Evolutionary conservation across 1,140 invertebrate species (phyloP), one percentile per base, ranked within the genome.

Genomic region (Micrasema longulum): DNA sequence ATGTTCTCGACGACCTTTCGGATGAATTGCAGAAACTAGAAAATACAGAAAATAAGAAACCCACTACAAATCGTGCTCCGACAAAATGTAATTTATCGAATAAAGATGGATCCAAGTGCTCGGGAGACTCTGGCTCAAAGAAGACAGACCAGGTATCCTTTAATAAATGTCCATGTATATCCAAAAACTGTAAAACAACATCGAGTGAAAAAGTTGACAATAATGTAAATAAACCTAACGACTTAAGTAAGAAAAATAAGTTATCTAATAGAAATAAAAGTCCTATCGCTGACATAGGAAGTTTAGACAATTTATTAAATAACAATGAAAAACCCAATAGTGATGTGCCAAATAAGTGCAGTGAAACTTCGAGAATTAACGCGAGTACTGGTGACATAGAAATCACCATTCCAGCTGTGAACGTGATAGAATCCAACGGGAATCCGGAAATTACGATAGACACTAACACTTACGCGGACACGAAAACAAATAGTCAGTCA

Each of bases 401-500:
- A 41, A 55, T 71, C 41, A 43, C 55, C 4, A 71, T 73, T 53
- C 83, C 84, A n/a, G 82, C 83, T 16, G 83, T 85, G 53, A n/a
- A n/a, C n/a, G 82, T 83, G 16, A 84, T 83, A 68, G 84, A 79
- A 26, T 84, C 83, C 68, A 85, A 85, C 45, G 83, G 84, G 3
- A 85, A 85, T 71, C 84, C 84, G n/a, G 84, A 85, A 76, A 85
- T 85, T 14, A 85, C 84, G 2, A 84, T 85, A 7, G 82, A 85
- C 52, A 82, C 80, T 20, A 81, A 83, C 48, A 78, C 79, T n/a
- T 83, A 83, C 38, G 82, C 83, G 43, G 84, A 85, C 31, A 82
- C 80, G 2, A 71, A 60, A 35, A 41, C 11, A 10, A 47, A 38
- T n/a, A 84, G 83, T 68, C 84, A 85, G 73, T 85, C 84, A 0